phyloP scores from a whole-genome alignment of 2,113 vertebrate genomes.

The Glaucidium brasilianum region DNA sequence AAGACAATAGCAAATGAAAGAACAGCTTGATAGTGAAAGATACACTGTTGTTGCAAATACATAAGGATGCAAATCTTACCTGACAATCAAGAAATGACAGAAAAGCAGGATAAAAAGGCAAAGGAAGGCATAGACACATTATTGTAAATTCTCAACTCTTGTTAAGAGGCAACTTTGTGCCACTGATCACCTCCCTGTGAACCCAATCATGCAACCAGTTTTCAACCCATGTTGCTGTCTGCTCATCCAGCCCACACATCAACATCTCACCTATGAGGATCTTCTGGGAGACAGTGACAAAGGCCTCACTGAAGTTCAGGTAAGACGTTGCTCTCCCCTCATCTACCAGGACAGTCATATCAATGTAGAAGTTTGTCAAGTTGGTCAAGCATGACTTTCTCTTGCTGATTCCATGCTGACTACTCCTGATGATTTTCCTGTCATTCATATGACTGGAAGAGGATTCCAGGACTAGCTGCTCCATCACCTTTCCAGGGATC shows the following conservation, averaged over 20 bases:
- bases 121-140: background rate
- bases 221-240: background rate
- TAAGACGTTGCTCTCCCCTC: background rate
- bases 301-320: background rate
- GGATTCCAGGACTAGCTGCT: background rate
- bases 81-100: background rate
- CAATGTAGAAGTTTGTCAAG: background rate
- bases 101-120: background rate
- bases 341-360: background rate
- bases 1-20: background rate
- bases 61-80: background rate
- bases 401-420: background rate
- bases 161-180: fast-evolving
- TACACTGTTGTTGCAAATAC: background rate
- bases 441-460: background rate
- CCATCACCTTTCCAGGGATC: background rate
- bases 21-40: background rate
- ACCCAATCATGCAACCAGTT: background rate
- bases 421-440: background rate
- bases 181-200: background rate
- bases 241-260: background rate
- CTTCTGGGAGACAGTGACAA: background rate
- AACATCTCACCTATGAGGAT: fast-evolving
- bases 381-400: background rate
- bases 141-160: background rate